A percentile compares a stretch with the other conserved stretches of the same genome.
phyloP scores from a whole-genome alignment of 1,140 invertebrate genomes.

The Cataglyphis hispanica region DNA sequence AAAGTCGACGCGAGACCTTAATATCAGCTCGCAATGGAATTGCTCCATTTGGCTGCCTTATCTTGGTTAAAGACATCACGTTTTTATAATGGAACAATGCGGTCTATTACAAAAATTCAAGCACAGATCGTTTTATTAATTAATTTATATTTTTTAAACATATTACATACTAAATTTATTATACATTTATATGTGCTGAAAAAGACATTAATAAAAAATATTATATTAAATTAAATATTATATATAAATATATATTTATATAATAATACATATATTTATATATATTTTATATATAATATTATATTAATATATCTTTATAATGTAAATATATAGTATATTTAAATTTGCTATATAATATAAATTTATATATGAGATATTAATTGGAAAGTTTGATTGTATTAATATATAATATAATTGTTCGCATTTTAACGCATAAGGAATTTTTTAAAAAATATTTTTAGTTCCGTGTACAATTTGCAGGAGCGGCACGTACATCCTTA shows the following conservation, averaged over 20 bases:
- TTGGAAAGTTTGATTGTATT: too few species aligned
- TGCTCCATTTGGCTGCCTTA: slow-evolving; percentile 34
- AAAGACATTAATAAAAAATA: neutral
- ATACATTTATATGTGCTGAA: too few species aligned
- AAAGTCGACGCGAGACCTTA: slow-evolving; percentile 42
- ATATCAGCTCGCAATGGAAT: slow-evolving; percentile 54
- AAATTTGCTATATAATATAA: neutral
- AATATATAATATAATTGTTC: neutral
- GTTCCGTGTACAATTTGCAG: slow-evolving; percentile 19
- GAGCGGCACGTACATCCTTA: slow-evolving; percentile 10
- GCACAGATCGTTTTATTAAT: neutral
- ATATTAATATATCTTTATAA: neutral
- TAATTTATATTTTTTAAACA: neutral
- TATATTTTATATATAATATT: neutral
- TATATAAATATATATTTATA: neutral
- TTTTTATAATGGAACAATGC: slow-evolving; percentile 66
- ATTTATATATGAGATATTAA: neutral
- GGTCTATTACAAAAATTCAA: slow-evolving; percentile 41
- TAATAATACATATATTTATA: neutral
- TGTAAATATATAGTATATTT: neutral
- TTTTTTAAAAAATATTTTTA: slow-evolving; percentile 3
- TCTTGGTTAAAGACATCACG: slow-evolving; percentile 50
- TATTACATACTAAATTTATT: neutral
- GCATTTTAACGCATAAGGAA: neutral
- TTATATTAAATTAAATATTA: neutral